Evolutionary conservation across 2,797 vertebrate genomes (phyloP), one percentile per base, ranked within the genome.

Genomic region (Margarornis squamiger): DNA sequence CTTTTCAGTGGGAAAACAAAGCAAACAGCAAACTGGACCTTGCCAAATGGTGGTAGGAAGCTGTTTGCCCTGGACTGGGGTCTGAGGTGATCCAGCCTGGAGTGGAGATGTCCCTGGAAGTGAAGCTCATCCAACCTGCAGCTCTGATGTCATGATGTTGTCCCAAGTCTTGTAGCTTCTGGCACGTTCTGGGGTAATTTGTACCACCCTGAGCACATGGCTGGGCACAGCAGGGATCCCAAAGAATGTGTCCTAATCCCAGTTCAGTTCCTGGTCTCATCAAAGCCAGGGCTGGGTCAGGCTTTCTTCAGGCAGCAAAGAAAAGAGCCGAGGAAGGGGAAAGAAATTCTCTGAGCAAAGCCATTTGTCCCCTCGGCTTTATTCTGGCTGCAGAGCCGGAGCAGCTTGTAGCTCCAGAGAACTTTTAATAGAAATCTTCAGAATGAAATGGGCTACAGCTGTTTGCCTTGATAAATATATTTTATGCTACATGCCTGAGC

Each of bases 401-500:
- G 97, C 74, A 90, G 96, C 97, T 97, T 94, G 95, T 97, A 97
- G 97, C 97, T 97, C 96, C 94, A 96, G 96, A 97, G 96, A 97
- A 98, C 98, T 98, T 98, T 98, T 98, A 98, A 98, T 98, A 98
- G 97, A 98, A 98, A 97, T 98, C 97, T 97, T 97, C 87, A 46
- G 94, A 96, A 97, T 92, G 96, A 97, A 97, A 98, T 97, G 97
- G 97, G 97, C 98, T 98, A 98, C 98, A 98, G 98, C 98, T 98
- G 98, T 98, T 98, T 98, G 97, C 97, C 97, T 98, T 98, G 98
- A 98, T 98, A 98, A 98, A 98, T 98, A 98, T 98, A 98, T 98
- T 98, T 98, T 97, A 97, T 97, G 97, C 97, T 98, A 97, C 97
- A 97, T 97, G 98, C 97, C 97, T 98, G 97, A 98, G 97, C 97